Percentiles rank a stretch among this genome's conserved stretches.
These are phyloP conservation scores for Calephelis virginiensis DNA, from an alignment of 1,140 invertebrate species.

Conservation along the genomic window DNA sequence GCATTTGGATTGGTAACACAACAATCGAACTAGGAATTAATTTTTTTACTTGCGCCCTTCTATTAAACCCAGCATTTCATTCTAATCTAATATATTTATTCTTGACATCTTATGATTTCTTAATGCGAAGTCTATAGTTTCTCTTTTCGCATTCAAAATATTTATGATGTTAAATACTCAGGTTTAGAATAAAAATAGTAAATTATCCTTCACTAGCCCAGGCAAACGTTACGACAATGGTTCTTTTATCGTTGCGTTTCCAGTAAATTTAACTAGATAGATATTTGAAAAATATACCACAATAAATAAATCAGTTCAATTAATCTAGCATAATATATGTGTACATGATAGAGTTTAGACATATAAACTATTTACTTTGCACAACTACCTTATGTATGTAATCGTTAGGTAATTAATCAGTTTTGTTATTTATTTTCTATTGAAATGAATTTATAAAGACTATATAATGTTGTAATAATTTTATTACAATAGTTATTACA, in stretches of 20 bases:
- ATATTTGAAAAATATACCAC: slow-evolving; percentile 24
- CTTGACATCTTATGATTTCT: background rate
- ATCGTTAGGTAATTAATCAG: slow-evolving; percentile 13
- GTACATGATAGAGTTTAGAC: slow-evolving; percentile 14
- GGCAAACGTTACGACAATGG: background rate
- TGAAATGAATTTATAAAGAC: slow-evolving; percentile 5
- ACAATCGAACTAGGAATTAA: background rate
- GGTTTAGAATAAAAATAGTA: slow-evolving; percentile 7
- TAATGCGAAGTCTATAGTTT: background rate
- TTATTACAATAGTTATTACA: slow-evolving; percentile 8
- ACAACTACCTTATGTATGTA: slow-evolving; percentile 18
- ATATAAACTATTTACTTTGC: slow-evolving; percentile 23
- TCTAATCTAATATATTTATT: background rate
- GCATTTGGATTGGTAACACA: background rate
- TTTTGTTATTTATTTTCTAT: slow-evolving; percentile 12
- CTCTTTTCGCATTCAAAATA: background rate
- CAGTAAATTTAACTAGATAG: slow-evolving; percentile 23
- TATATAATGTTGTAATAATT: slow-evolving; percentile 3
- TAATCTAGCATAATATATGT: slow-evolving; percentile 17
- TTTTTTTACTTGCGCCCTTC: background rate
- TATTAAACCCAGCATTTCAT: background rate
- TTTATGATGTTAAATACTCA: slow-evolving; percentile 12
- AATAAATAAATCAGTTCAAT: slow-evolving; percentile 22
- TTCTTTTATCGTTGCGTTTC: slow-evolving; percentile 17
- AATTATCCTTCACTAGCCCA: slow-evolving; percentile 8